phyloP scores from a whole-genome alignment of 2,113 vertebrate species.

The Zootoca vivipara region DNA sequence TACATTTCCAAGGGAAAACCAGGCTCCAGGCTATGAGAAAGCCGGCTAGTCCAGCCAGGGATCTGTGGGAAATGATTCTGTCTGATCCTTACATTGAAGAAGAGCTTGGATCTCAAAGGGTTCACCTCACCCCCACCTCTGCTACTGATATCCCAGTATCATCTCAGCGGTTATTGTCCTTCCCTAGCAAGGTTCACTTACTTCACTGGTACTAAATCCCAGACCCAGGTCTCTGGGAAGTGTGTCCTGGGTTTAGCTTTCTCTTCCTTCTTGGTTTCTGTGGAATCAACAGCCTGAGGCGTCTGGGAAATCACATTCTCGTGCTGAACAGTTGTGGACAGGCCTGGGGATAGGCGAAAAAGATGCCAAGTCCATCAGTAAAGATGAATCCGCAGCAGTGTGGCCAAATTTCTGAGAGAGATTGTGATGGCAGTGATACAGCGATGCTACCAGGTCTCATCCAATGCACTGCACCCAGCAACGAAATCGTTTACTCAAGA shows the following conservation, averaged over 20 bases:
- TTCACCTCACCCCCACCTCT: background rate
- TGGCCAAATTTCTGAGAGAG: background rate
- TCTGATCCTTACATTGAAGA: no score
- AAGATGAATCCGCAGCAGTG: background rate
- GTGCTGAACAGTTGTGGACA: constrained; percentile 41
- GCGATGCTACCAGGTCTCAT: background rate
- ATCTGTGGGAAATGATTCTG: background rate
- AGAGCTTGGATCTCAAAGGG: background rate
- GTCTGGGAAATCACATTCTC: accelerated
- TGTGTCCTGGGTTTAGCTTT: constrained; percentile 38
- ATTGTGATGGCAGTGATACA: background rate
- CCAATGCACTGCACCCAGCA: background rate
- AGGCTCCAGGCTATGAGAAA: background rate
- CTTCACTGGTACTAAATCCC: constrained; percentile 80
- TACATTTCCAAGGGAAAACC: background rate
- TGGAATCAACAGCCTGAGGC: background rate
- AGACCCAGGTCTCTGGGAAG: constrained; percentile 91
- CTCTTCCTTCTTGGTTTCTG: background rate
- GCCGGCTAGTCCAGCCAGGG: no score
- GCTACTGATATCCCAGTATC: background rate
- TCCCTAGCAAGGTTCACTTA: constrained; percentile 63
- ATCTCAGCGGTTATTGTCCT: background rate
- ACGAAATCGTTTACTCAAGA: background rate
- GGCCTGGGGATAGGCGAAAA: accelerated
- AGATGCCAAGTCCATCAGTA: background rate